phyloP scores from a whole-genome alignment of 1,140 invertebrate species.

The Macrocentrus cingulum region DNA sequence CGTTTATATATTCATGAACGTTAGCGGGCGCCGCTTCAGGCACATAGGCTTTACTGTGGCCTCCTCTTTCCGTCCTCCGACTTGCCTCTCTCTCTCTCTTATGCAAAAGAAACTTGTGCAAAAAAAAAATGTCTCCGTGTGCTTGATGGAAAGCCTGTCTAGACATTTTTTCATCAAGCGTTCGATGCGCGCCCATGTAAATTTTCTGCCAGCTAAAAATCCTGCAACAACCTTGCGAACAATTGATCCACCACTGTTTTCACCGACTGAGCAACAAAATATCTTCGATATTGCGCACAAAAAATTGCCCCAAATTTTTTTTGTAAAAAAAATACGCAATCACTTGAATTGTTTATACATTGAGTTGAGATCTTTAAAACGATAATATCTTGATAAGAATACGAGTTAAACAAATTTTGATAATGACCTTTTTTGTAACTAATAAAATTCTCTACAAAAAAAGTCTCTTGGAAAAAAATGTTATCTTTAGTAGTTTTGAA shows the following conservation, averaged over 20 bases:
- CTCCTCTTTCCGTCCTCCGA: not conserved
- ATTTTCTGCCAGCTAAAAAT: slow-evolving; percentile 4
- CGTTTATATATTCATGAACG: slow-evolving; percentile 54
- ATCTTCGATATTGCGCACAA: not conserved
- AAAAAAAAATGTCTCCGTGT: not conserved
- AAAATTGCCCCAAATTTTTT: too few relatives aligned
- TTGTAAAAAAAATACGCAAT: too few relatives aligned
- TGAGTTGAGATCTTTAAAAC: too few relatives aligned
- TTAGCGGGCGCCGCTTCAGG: slow-evolving; percentile 32
- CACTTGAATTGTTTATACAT: too few relatives aligned
- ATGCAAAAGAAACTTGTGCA: not conserved
- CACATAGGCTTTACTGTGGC: slow-evolving; percentile 29
- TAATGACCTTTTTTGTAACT: too few relatives aligned
- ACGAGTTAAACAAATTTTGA: too few relatives aligned
- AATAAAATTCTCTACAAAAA: too few relatives aligned
- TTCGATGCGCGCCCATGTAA: slow-evolving; percentile 2
- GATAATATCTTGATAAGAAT: too few relatives aligned
- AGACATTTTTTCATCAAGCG: slow-evolving; percentile 11
- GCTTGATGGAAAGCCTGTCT: slow-evolving; percentile 4
- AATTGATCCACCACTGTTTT: not conserved
- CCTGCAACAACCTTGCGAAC: not conserved
- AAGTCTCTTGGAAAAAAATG: too few relatives aligned
- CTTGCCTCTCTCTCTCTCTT: not conserved
- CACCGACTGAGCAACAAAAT: not conserved
- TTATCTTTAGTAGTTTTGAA: too few relatives aligned